phyloP scores from a whole-genome alignment of 2,113 vertebrate species.

The Oreochromis niloticus region DNA sequence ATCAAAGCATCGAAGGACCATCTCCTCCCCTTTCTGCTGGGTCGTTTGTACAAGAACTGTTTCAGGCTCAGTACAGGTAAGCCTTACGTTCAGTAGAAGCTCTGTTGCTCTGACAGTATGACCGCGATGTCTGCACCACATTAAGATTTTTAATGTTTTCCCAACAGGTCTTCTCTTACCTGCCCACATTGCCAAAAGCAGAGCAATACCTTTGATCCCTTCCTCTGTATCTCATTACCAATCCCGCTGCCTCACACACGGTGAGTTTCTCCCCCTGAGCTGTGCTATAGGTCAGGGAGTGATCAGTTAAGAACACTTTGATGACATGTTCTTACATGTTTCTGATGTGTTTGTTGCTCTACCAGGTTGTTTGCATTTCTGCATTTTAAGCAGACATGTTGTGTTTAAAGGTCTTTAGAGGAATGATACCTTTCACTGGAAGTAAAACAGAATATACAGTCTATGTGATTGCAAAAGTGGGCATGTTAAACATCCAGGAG shows the following conservation, averaged over 20 bases:
- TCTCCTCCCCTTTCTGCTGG: constrained; percentile 85
- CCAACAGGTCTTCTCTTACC: constrained; percentile 88
- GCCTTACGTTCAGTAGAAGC: background rate
- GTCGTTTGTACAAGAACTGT: constrained; percentile 96
- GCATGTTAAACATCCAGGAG: background rate
- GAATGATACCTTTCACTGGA: background rate
- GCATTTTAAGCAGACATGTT: background rate
- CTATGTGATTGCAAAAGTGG: background rate
- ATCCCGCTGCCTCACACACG: constrained; percentile 94
- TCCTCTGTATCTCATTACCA: constrained; percentile 95
- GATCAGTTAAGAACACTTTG: background rate
- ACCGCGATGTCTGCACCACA: background rate
- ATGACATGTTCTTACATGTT: background rate
- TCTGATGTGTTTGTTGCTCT: background rate
- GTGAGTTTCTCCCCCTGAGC: constrained; percentile 64
- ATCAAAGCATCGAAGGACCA: constrained; percentile 81
- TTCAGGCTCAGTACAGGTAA: constrained; percentile 98
- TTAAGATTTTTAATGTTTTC: background rate
- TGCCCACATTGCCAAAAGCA: constrained; percentile 98
- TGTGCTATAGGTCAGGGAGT: background rate
- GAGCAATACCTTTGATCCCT: constrained; percentile 97
- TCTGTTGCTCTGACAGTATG: background rate
- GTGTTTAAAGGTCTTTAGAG: background rate
- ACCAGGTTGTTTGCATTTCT: background rate
- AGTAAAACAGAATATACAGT: background rate